Evolutionary conservation across 2,797 vertebrate species (phyloP).

Genomic region (Alauda arvensis): DNA sequence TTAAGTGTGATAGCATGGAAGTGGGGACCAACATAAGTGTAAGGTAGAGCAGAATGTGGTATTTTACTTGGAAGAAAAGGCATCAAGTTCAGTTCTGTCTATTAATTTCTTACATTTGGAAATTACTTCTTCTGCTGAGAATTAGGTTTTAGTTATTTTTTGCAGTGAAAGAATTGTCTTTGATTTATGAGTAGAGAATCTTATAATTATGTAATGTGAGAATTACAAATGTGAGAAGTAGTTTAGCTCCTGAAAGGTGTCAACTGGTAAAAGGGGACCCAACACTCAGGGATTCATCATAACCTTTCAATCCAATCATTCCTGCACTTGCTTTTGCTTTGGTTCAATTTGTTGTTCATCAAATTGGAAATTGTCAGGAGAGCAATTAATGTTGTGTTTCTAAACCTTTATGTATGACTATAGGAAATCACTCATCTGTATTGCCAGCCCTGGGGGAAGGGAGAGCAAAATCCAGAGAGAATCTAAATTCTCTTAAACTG

Average conservation of each 20-base stretch:
- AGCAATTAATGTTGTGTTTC: neutral
- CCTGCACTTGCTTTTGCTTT: neutral
- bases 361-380: conserved; percentile 7
- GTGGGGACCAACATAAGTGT: neutral
- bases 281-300: neutral
- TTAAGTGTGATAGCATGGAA: neutral
- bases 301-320: neutral
- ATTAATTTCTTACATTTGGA: neutral
- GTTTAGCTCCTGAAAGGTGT: neutral
- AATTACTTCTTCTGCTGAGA: neutral
- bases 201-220: neutral
- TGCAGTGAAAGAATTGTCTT: neutral
- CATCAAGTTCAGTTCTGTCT: neutral
- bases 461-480: neutral
- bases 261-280: neutral
- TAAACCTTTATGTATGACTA: neutral
- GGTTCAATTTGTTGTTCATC: conserved; percentile 1
- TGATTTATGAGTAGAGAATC: neutral
- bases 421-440: conserved; percentile 10
- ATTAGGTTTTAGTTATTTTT: neutral
- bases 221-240: neutral
- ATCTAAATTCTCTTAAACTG: conserved; percentile 1
- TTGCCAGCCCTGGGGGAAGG: neutral
- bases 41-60: neutral
- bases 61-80: neutral